These are phyloP conservation scores for Epizoanthus scotinus DNA, from an alignment of 92 coral and sea anemone genomes.

Conservation along the genomic window DNA sequence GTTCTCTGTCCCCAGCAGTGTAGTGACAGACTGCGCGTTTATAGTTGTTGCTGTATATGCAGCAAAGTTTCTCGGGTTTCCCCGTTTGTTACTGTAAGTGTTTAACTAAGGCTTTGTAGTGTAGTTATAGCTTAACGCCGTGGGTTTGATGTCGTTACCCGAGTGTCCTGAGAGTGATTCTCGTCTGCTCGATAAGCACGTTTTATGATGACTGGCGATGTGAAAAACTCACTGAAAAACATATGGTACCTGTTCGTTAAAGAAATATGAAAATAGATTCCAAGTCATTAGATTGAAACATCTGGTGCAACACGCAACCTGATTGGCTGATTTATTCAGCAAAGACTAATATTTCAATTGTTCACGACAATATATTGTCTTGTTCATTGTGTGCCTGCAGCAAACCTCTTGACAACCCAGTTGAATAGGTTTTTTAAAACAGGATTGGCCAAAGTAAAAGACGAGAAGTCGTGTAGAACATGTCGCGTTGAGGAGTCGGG, in stretches of 20 bases:
- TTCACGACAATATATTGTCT: conserved; percentile 49
- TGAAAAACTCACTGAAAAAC: conserved; percentile 75
- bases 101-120: too few species aligned
- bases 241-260: conserved; percentile 87
- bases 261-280: conserved; percentile 50
- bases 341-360: conserved; percentile 47
- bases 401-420: conserved; percentile 18
- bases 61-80: not conserved
- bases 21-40: not conserved
- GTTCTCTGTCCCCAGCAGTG: not conserved
- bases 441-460: conserved; percentile 10
- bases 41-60: not conserved
- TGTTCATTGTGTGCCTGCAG: conserved; percentile 20
- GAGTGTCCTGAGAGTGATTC: not conserved
- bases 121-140: not conserved
- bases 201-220: conserved; percentile 67
- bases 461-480: not conserved
- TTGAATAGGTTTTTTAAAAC: conserved; percentile 35
- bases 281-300: conserved; percentile 64
- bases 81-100: not conserved
- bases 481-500: not conserved
- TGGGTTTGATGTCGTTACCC: not conserved
- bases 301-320: conserved; percentile 48
- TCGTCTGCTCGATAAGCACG: conserved; percentile 49
- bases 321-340: conserved; percentile 52